These are phyloP conservation scores for Drosophila melanocephala DNA, from an alignment of 2,888 invertebrate species.

Conservation along the genomic window DNA sequence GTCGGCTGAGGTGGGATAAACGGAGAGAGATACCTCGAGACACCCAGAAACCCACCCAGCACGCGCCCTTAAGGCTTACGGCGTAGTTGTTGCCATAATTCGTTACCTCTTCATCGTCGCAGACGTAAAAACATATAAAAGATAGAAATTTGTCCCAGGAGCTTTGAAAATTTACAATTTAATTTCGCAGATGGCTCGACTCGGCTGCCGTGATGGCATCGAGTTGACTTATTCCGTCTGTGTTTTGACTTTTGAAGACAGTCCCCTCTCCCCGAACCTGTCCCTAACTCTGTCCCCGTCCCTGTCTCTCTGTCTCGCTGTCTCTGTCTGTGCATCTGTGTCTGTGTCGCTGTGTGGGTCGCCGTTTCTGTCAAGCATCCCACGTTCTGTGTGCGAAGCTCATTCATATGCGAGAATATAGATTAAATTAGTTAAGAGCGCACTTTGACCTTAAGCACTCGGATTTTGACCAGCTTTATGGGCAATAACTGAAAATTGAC, in stretches of 20 bases:
- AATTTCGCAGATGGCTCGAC: conserved; percentile 71
- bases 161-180: conserved; percentile 78
- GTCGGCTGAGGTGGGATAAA: background rate
- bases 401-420: conserved; percentile 37
- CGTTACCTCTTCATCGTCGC: conserved; percentile 61
- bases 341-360: background rate
- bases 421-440: conserved; percentile 59
- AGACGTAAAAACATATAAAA: conserved; percentile 68
- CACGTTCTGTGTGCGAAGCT: background rate
- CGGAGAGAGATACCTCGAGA: conserved; percentile 42
- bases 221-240: conserved; percentile 49
- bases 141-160: conserved; percentile 77
- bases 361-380: background rate
- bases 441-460: conserved; percentile 52
- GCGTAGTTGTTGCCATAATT: conserved; percentile 62
- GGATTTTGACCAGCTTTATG: conserved; percentile 52
- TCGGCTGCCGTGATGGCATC: conserved; percentile 43
- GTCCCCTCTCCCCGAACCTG: background rate
- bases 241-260: conserved; percentile 48
- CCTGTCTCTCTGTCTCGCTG: background rate
- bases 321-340: background rate
- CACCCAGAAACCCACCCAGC: conserved; percentile 20
- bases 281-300: background rate
- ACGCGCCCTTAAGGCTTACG: conserved; percentile 40
- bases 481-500: conserved; percentile 49